Base-by-base conservation (phyloP, 2,888 invertebrate genomes). In the Cosmopolites sordidus region DNA sequence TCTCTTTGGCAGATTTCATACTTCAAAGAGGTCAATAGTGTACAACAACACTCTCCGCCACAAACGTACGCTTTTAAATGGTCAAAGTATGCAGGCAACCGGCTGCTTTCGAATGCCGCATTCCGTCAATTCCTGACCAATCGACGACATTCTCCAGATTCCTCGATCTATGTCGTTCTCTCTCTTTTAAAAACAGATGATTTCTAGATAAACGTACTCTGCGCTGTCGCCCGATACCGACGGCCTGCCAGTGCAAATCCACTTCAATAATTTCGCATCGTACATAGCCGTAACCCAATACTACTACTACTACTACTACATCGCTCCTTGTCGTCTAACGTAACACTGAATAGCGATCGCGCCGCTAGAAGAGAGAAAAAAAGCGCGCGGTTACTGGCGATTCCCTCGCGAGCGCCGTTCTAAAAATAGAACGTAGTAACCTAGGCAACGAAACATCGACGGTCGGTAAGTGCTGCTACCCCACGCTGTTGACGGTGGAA, bases 341-440 rank as follows among this genome's bases (percentile, higher is more conserved):
- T 33, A 33, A 33, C 33, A 11, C 11, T 12, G 27, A 27, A 27
- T 27, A 27, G 27, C 27, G 9, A 27, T 6, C 5, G 9, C 27
- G 27, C 9, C 3, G 16, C 2, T 12, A 16, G 15, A 16, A 40
- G 40, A 40, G 40, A 14, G 40, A 40, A 40, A 29, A 22, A 18
- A 4, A 43, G 16, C 16, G 41, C 41, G 41, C 42, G 37, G 44
- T 41, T 43, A 11, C 17, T 48, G 46, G 47, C 56, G 43, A 55
- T 52, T 44, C 53, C 44, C 30, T 16, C 42, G 42, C 33, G 42
- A 40, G 43, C 43, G 48, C 44, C 33, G 45, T 27, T 54, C 58
- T 58, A 58, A 48, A 58, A 54, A 58, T 58, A 58, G 54, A 46
- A 48, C 48, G 51, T 48, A 54, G 58, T 58, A 33, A 33, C 33